Conservation (phyloP, 2,113 vertebrate genomes). For the Uropsilus gracilis region DNA sequence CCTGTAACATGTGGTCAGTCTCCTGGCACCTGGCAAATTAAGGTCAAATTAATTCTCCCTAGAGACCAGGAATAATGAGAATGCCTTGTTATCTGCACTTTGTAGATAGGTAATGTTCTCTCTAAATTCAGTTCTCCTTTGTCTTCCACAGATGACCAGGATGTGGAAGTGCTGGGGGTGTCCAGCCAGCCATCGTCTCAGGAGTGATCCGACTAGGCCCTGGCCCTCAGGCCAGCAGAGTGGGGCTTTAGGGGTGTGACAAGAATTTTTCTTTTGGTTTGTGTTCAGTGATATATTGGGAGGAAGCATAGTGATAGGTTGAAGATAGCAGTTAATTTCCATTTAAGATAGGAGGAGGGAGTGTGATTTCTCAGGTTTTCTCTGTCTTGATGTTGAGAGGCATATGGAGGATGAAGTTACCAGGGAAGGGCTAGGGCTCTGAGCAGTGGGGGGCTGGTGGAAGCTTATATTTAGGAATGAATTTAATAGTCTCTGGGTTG, state of each 20-base stretch:
- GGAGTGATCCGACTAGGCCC: slow-evolving; percentile 75
- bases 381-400: neutral
- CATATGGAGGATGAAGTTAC: neutral
- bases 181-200: slow-evolving; percentile 58
- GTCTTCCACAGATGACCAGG: slow-evolving; percentile 74
- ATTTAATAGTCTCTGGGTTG: slow-evolving; percentile 54
- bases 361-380: neutral
- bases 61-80: neutral
- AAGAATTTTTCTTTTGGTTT: neutral
- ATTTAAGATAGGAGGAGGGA: neutral
- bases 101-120: neutral
- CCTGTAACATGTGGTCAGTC: neutral
- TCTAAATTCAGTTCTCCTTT: neutral
- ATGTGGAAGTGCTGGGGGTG: slow-evolving; percentile 48
- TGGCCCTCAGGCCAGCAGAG: neutral
- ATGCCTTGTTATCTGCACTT: neutral
- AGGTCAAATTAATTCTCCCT: neutral
- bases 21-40: neutral
- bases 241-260: neutral
- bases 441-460: neutral
- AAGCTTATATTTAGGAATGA: slow-evolving; percentile 60
- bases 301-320: neutral
- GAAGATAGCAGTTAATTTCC: neutral
- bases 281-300: neutral
- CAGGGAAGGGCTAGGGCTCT: neutral